Percentiles rank a stretch among this genome's conserved stretches.
phyloP scores from a whole-genome alignment of 2,888 invertebrate species.

The Orthonevra nobilis region DNA sequence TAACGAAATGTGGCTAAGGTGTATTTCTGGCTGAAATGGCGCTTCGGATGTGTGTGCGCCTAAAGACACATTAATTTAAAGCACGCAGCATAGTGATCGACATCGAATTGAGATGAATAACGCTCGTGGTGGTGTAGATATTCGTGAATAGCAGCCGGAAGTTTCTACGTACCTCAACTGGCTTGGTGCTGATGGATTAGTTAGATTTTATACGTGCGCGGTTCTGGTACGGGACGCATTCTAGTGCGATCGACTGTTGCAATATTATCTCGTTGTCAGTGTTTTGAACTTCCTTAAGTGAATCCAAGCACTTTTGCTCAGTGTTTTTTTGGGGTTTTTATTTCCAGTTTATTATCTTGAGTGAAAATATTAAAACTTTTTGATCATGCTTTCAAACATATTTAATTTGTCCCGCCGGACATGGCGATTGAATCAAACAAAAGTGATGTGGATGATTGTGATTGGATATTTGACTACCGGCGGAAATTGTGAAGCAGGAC shows the following conservation, averaged over 20 bases:
- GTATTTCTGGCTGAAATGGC: not conserved
- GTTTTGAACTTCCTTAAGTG: not conserved
- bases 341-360: not conserved
- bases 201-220: constrained; percentile 56
- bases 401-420: not conserved
- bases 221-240: constrained; percentile 26
- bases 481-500: constrained; percentile 53
- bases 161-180: constrained; percentile 35
- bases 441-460: constrained; percentile 12
- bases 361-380: not conserved
- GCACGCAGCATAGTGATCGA: constrained; percentile 33
- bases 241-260: constrained; percentile 8
- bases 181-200: constrained; percentile 48
- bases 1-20: constrained; percentile 24
- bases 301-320: too few relatives aligned
- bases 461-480: constrained; percentile 21
- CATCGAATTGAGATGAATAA: constrained; percentile 13
- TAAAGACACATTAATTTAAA: constrained; percentile 3
- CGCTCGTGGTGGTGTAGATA: constrained; percentile 6
- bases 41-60: constrained; percentile 18
- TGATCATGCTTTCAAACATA: not conserved
- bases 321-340: not conserved
- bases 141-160: constrained; percentile 63
- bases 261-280: constrained; percentile 4
- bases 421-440: constrained; percentile 1